A percentile compares a stretch with the other conserved stretches of the same genome.
phyloP scores from a whole-genome alignment of 2,888 invertebrate species.

The Cantharis flavilabris region DNA sequence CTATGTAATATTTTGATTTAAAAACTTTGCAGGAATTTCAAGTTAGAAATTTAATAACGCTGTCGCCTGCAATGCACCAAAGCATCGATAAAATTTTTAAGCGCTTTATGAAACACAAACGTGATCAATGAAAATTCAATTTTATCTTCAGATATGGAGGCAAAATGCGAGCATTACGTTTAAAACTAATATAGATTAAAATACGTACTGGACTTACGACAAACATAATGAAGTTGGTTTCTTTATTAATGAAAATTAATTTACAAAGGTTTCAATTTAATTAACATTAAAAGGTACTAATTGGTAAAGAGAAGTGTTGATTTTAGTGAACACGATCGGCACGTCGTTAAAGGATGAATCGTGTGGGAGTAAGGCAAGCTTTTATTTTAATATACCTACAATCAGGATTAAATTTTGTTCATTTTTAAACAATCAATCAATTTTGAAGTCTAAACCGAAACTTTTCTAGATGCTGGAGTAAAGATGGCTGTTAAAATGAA shows the following conservation, averaged over 20 bases:
- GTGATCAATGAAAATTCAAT: background rate
- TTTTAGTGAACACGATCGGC: background rate
- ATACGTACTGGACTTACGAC: too few relatives aligned
- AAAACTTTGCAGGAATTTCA: background rate
- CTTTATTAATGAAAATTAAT: background rate
- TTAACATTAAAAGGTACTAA: background rate
- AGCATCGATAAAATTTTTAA: background rate
- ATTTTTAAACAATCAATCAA: background rate
- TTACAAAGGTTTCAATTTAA: background rate
- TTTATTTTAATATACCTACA: background rate
- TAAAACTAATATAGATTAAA: too few relatives aligned
- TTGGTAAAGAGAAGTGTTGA: background rate
- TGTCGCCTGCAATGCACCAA: background rate
- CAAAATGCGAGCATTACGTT: too few relatives aligned
- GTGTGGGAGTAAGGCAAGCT: background rate
- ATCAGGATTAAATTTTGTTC: background rate
- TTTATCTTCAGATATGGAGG: background rate
- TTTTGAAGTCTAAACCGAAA: background rate
- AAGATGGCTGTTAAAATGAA: too few relatives aligned
- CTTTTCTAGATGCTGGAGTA: too few relatives aligned
- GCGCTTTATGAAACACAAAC: background rate
- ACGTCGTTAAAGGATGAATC: background rate
- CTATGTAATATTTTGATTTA: background rate
- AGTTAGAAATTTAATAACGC: background rate
- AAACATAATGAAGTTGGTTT: background rate